A percentile compares a stretch with the other conserved stretches of the same genome.
Conservation (phyloP, 2,888 invertebrate species). For the Pristionchus exspectatus region DNA sequence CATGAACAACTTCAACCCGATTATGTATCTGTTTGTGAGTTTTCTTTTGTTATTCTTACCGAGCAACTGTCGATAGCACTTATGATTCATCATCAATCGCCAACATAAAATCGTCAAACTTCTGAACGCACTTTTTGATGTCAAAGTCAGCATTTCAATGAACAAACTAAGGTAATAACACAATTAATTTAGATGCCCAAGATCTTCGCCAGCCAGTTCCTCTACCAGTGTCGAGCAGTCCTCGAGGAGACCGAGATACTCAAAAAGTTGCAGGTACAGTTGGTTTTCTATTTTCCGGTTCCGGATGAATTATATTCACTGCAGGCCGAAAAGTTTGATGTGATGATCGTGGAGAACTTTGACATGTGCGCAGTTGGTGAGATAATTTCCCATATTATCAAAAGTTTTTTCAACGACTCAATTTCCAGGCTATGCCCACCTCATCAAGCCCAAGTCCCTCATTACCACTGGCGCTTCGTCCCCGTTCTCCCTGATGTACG, state of each 20-base stretch:
- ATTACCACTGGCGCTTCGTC: background rate
- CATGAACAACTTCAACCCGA: background rate
- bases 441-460: constrained; percentile 24
- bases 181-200: background rate
- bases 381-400: background rate
- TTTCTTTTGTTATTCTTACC: background rate
- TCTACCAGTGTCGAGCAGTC: background rate
- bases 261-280: background rate
- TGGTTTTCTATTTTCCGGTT: background rate
- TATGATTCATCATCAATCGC: background rate
- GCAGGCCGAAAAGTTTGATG: constrained; percentile 46
- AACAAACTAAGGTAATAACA: background rate
- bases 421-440: background rate
- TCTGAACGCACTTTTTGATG: background rate
- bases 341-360: constrained; percentile 47
- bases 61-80: background rate
- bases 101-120: background rate
- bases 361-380: constrained; percentile 45
- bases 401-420: background rate
- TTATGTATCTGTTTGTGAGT: background rate
- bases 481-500: background rate
- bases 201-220: background rate
- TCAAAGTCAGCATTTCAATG: background rate
- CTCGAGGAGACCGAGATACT: constrained; percentile 17
- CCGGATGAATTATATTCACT: background rate